Evolutionary conservation across 2,797 vertebrate species (phyloP), one percentile per base, ranked within the genome.

Genomic region (Amblyopsis hoosieri): DNA sequence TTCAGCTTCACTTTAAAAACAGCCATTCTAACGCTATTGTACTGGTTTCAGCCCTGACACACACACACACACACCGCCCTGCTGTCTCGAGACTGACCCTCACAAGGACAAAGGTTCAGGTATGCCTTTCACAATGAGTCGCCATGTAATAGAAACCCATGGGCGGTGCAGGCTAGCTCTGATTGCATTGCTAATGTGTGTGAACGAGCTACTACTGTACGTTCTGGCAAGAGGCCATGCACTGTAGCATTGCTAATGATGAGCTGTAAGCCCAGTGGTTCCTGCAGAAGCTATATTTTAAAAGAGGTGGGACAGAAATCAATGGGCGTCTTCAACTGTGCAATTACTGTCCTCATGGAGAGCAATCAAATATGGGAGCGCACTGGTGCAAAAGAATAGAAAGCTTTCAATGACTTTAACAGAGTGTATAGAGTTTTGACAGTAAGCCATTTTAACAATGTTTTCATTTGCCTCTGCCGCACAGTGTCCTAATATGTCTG

Each of bases 231-330:
- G 0, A 12, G 60, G 78, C 82, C 84, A 89, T 54, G 64, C 67
- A 63, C 67, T 74, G 77, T 82, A 78, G 64, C 74, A 64, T 66
- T 69, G 78, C 76, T 85, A 88, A 62, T 74, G 83, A 85, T 80
- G 82, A 82, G 82, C 78, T 63, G 61, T 72, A 68, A 12, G 66
- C 54, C 68, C 55, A 62, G 54, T 79, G 67, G 66, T 74, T 71
- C 61, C 69, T 37, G 67, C 75, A 72, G 60, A 65, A 14, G 57
- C 52, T 51, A 50, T 66, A 74, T 83, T 69, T 69, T 63, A 17
- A 15, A 74, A 69, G 60, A 69, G 48, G 51, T 8, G 1, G 60
- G 58, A 54, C 60, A 52, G 46, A 78, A 83, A 70, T 79, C 74
- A 72, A 54, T 47, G 68, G 73, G 49, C 57, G 67, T 52, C 57